These are phyloP conservation scores for Clanis bilineata DNA, from an alignment of 2,888 invertebrate genomes.

Conservation along the genomic window DNA sequence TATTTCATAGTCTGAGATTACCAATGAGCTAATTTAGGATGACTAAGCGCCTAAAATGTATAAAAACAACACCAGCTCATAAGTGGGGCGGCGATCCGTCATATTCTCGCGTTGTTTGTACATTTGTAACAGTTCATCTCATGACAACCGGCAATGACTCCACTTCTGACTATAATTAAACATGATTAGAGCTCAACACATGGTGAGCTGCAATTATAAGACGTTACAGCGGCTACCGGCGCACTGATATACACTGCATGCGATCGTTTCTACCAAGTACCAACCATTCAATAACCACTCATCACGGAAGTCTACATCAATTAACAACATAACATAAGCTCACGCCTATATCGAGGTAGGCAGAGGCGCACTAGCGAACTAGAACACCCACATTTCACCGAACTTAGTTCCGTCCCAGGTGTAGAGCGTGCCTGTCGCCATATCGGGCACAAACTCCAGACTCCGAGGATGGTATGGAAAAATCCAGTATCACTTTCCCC, in stretches of 20 bases:
- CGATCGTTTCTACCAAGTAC: constrained; percentile 58
- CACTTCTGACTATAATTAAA: constrained; percentile 74
- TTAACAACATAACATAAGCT: too few species aligned
- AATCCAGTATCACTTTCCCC: too few species aligned
- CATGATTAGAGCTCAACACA: constrained; percentile 80
- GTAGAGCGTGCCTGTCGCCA: too few species aligned
- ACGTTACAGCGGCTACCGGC: constrained; percentile 73
- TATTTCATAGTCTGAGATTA: neutral
- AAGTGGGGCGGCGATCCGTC: constrained; percentile 53
- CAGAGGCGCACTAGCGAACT: too few species aligned
- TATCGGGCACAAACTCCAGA: too few species aligned
- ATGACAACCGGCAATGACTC: constrained; percentile 79
- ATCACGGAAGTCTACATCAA: constrained; percentile 67
- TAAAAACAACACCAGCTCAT: constrained; percentile 9
- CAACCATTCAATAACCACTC: constrained; percentile 62
- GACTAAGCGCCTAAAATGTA: neutral
- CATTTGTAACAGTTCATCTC: constrained; percentile 79
- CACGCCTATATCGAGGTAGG: too few species aligned
- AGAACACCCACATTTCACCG: too few species aligned
- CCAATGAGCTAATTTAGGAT: constrained; percentile 9
- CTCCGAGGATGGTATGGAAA: too few species aligned
- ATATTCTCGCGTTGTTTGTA: constrained; percentile 65
- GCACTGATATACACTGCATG: constrained; percentile 65
- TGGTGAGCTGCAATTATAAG: constrained; percentile 75
- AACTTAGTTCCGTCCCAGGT: too few species aligned